Evolutionary conservation across 37 sponge, comb jelly and placozoan species (phyloP), one percentile per base, ranked within the genome.

Genomic region (Axinella damicornis): DNA sequence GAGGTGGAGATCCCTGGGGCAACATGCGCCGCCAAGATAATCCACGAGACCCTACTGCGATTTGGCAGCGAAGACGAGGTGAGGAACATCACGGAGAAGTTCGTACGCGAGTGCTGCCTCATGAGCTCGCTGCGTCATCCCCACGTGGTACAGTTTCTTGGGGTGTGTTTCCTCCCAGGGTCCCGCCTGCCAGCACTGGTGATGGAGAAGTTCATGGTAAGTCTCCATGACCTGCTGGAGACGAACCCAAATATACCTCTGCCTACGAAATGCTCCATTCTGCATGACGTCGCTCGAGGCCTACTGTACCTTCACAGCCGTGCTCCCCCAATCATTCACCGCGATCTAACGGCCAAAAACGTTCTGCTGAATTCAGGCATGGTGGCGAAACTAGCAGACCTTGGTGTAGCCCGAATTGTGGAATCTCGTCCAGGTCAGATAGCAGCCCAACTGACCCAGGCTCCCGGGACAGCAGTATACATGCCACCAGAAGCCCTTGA

Each of bases 351-450:
- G 2, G 52, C 54, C 36, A 77, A 77, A 9, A 77, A 77, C 15
- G 78, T 77, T 2, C 63, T 77, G 1, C 18, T 77, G 28, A 90
- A 87, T 69, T 90, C 46, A 46, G 46, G 6, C 4, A 46, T 46
- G 46, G 20, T 36, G 18, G 78, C 58, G 12, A 75, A 75, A 31
- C n/a, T 57, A 24, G 31, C 57, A 15, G 58, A 54, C 30, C 31
- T 57, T 36, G 58, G 57, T 27, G 46, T 72, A 72, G 36, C 73
- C 17, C 31, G 35, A 2, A 36, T 72, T 20, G 31, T 72, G 31
- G 73, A 72, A 17, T 0, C 54, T 4, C 28, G 52, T 21, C 57
- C 55, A 55, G 18, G 31, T 14, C 46, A 46, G 46, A 40, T 73
- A 55, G 37, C 16, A 11, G 27, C 53, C n/a, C 19, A 1, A 19